Evolutionary conservation across 2,797 vertebrate species (phyloP), one percentile per base, ranked within the genome.

Genomic region (Ataeniobius toweri): DNA sequence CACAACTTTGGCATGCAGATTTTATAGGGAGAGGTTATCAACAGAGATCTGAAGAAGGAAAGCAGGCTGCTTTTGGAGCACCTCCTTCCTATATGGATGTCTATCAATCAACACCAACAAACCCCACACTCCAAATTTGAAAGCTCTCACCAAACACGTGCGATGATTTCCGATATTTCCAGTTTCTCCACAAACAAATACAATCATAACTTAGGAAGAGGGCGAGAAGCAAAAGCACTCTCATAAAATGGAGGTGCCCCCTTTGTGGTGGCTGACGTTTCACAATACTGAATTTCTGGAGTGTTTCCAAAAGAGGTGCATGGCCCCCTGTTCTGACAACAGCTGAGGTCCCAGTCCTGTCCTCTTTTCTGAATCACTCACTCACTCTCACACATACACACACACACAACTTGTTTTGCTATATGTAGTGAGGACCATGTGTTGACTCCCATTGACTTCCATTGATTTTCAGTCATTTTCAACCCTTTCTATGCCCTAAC

Each of bases 221-320:
- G 83, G 84, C 6, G 83, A 86, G 83, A 77, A 86, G 76, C 44
- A 53, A 73, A 83, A 81, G 71, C 41, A 81, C 58, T 44, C 74
- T 74, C 77, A 82, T 80, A 83, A 90, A 85, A 89, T 90, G 86
- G 79, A 86, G 86, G 71, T 75, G 28, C 80, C 88, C 73, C 79
- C 80, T 86, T 89, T 91, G 88, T 89, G 86, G 83, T 28, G 59
- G 74, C 63, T 77, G 89, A 79, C 85, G 90, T 84, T 88, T 89
- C 69, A 89, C 90, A 92, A 92, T 90, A 88, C 89, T 84, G 84
- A 82, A 89, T 89, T 83, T 76, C 61, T 93, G 90, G 89, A 91
- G 86, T 71, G 90, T 87, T 83, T 89, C 92, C 89, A 89, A 90
- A 91, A 86, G 46, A 82, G 86, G 86, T 88, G 44, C 83, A 83